Evolutionary conservation across 2,113 vertebrate species (phyloP).

Genomic region (Forbesichthys agassizii): DNA sequence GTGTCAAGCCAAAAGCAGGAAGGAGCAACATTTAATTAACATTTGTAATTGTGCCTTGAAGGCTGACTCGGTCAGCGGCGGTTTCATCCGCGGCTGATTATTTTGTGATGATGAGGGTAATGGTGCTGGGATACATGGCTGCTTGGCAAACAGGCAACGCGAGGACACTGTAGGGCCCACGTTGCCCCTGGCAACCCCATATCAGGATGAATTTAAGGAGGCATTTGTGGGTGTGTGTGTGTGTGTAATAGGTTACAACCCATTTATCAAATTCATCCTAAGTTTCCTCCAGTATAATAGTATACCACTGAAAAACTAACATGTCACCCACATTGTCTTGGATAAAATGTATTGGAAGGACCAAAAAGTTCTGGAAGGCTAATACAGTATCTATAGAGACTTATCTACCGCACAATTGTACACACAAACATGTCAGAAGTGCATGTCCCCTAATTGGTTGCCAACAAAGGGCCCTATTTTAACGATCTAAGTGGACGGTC

Average conservation of each 20-base stretch:
- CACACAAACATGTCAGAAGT: constrained; percentile 3
- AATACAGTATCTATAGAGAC: constrained; percentile 7
- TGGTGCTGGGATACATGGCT: constrained; percentile 59
- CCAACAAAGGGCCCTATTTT: not conserved
- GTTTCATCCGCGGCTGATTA: constrained; percentile 63
- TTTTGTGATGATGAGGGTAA: constrained; percentile 66
- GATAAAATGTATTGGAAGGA: not conserved
- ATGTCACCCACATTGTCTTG: not conserved
- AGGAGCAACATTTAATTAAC: constrained; percentile 68
- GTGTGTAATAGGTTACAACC: not conserved
- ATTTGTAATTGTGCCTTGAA: constrained; percentile 68
- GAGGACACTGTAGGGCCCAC: constrained; percentile 28
- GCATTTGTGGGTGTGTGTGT: not conserved
- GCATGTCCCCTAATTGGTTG: constrained; percentile 3
- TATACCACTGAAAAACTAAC: too few relatives aligned
- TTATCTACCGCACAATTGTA: not conserved
- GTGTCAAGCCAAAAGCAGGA: constrained; percentile 53
- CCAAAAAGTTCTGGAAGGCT: not conserved
- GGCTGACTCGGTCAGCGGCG: constrained; percentile 54
- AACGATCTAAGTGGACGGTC: too few relatives aligned
- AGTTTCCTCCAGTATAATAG: too few relatives aligned
- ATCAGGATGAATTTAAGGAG: constrained; percentile 40
- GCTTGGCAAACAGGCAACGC: constrained; percentile 47
- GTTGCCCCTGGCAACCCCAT: constrained; percentile 51
- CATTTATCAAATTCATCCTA: not conserved